Conservation (phyloP, 2,888 invertebrate species). For the Metalampra italica region DNA sequence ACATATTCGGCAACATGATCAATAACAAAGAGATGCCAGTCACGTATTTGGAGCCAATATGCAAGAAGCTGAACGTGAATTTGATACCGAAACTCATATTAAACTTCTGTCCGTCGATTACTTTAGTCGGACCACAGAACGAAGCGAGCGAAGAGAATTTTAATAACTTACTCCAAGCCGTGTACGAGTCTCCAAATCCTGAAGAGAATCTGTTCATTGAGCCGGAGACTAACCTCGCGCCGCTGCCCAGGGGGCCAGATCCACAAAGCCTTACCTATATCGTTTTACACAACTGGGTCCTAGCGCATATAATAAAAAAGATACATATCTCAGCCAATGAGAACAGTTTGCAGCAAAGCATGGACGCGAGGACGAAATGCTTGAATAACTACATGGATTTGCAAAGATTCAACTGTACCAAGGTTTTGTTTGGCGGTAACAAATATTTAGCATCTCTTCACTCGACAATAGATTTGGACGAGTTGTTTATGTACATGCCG, state of each 20-base stretch:
- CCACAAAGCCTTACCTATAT: slow-evolving; percentile 80
- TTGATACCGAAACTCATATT: slow-evolving; percentile 84
- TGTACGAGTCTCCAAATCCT: slow-evolving; percentile 63
- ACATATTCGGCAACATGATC: slow-evolving; percentile 82
- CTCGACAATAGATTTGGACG: slow-evolving; percentile 71
- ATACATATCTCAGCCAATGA: slow-evolving; percentile 78
- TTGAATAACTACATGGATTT: slow-evolving; percentile 80
- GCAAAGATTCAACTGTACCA: slow-evolving; percentile 72
- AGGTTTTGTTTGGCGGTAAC: slow-evolving; percentile 76
- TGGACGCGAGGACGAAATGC: slow-evolving; percentile 78
- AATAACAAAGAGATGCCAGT: slow-evolving; percentile 83
- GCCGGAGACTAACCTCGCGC: slow-evolving; percentile 60
- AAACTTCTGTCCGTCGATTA: slow-evolving; percentile 84
- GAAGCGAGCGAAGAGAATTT: slow-evolving; percentile 59
- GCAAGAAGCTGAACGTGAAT: slow-evolving; percentile 84
- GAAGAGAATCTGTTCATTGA: slow-evolving; percentile 73
- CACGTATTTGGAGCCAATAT: slow-evolving; percentile 82
- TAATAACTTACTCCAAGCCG: slow-evolving; percentile 56
- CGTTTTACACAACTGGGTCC: slow-evolving; percentile 82
- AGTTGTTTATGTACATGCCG: slow-evolving; percentile 73
- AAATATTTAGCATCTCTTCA: slow-evolving; percentile 79
- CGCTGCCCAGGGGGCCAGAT: slow-evolving; percentile 63
- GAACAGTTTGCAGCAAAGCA: slow-evolving; percentile 63
- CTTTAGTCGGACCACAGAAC: slow-evolving; percentile 55
- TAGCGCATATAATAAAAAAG: slow-evolving; percentile 83